Evolutionary conservation across 2,113 vertebrate species (phyloP).

Genomic region (Rostratula benghalensis): DNA sequence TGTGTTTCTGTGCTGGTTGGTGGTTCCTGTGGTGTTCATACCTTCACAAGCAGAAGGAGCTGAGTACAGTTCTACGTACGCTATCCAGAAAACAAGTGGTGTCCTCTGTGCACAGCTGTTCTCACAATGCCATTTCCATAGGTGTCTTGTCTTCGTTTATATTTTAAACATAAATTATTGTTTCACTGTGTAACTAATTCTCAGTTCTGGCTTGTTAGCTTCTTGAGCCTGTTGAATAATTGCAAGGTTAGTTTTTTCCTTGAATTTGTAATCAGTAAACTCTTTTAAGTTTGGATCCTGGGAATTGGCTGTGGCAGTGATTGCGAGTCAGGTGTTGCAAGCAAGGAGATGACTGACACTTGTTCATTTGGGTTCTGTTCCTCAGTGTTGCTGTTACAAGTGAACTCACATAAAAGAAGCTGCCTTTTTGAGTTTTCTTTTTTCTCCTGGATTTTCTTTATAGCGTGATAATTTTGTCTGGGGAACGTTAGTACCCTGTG

Average conservation of each 20-base stretch:
- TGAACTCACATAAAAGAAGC: background rate
- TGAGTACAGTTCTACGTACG: background rate
- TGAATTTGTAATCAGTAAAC: background rate
- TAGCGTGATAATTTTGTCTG: background rate
- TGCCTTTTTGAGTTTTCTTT: background rate
- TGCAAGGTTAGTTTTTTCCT: background rate
- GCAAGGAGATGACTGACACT: background rate
- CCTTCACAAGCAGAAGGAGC: background rate
- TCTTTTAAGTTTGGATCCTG: background rate
- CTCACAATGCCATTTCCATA: background rate
- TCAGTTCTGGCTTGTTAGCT: constrained; percentile 25
- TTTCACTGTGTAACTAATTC: constrained; percentile 1
- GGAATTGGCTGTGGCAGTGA: background rate
- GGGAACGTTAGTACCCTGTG: background rate
- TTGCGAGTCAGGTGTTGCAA: background rate
- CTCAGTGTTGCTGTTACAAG: background rate
- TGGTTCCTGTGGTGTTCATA: background rate
- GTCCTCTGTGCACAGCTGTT: constrained; percentile 67
- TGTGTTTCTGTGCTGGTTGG: background rate
- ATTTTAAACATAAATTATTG: constrained; percentile 14
- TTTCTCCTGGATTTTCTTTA: background rate
- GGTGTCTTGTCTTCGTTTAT: constrained; percentile 21
- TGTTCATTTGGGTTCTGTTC: background rate
- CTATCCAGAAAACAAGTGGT: background rate
- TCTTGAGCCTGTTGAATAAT: constrained; percentile 39